Evolutionary conservation across 2,113 vertebrate genomes (phyloP).

Genomic region (Sakesphorus luctuosus): DNA sequence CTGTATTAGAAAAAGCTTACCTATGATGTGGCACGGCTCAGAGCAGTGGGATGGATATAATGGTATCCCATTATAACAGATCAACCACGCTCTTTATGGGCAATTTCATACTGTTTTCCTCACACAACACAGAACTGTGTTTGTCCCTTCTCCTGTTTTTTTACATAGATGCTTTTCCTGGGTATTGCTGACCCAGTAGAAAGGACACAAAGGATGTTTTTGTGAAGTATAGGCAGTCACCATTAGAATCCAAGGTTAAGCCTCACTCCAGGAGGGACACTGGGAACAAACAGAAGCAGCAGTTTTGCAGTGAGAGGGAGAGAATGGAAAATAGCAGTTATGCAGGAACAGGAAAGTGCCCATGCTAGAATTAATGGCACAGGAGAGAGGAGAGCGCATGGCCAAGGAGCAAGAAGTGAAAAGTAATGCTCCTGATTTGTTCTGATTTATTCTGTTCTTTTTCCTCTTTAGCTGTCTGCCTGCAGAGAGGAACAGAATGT

Average conservation of each 20-base stretch:
- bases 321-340: neutral
- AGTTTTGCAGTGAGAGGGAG: neutral
- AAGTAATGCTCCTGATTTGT: neutral
- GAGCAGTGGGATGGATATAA: neutral
- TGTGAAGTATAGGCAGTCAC: neutral
- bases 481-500: neutral
- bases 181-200: neutral
- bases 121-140: neutral
- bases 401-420: neutral
- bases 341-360: rapidly evolving
- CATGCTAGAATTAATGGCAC: neutral
- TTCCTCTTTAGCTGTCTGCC: neutral
- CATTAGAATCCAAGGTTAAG: neutral
- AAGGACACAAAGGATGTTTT: neutral
- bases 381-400: neutral
- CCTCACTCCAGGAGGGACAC: neutral
- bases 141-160: neutral
- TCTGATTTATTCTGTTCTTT: neutral
- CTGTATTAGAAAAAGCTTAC: neutral
- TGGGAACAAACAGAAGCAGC: neutral
- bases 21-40: neutral
- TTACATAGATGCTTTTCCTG: neutral
- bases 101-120: neutral
- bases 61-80: neutral
- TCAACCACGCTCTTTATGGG: neutral